These are phyloP conservation scores for Circaetus cinerascens DNA, from an alignment of 2,113 vertebrate species.

Conservation along the genomic window DNA sequence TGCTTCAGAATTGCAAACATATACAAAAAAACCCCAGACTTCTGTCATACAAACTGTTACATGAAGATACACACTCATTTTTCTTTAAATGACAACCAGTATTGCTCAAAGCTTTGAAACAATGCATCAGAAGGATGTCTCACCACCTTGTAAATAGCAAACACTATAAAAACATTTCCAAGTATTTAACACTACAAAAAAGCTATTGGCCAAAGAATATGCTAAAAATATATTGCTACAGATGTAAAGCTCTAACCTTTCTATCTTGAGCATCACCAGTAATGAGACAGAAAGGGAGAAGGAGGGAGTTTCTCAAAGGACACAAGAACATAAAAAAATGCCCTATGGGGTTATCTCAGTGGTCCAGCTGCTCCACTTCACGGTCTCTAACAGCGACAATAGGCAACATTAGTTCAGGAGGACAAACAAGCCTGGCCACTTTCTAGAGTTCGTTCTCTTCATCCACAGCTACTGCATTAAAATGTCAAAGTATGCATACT, in stretches of 20 bases:
- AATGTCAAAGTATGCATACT: background rate
- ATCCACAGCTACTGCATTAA: background rate
- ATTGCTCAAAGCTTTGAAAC: background rate
- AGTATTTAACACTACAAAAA: background rate
- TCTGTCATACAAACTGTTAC: background rate
- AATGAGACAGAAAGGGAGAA: background rate
- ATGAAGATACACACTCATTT: background rate
- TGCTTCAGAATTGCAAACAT: background rate
- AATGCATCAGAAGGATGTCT: background rate
- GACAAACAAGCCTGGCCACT: background rate
- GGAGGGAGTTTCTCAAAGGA: background rate
- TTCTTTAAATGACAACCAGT: background rate
- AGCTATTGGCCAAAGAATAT: background rate
- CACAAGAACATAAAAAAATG: rapidly evolving
- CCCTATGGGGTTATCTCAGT: background rate
- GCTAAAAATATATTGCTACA: background rate
- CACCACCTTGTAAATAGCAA: background rate
- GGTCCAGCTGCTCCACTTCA: background rate
- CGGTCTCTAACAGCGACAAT: background rate
- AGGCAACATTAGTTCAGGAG: background rate
- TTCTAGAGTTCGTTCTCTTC: background rate
- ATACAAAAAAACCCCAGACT: background rate
- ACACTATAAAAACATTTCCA: background rate
- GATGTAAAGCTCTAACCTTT: background rate
- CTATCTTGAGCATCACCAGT: background rate